Evolutionary conservation across 2,797 vertebrate species (phyloP), one percentile per base, ranked within the genome.

Genomic region (Capromys pilorides): DNA sequence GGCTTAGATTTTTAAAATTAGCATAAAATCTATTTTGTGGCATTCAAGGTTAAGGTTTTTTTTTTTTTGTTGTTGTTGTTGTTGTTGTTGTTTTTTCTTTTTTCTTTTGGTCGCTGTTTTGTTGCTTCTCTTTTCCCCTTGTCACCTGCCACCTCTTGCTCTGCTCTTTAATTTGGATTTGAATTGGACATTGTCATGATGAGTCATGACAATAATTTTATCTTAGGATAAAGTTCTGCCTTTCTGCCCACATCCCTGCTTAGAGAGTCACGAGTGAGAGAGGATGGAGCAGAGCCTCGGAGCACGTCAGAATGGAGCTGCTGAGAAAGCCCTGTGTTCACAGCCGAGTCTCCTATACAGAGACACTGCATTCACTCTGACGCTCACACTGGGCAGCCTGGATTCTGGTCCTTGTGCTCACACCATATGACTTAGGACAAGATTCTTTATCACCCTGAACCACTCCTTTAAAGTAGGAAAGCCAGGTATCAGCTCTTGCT

Each of bases 161-260:
- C 71, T 13, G n/a, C 2, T 64, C 62, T 39, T 90, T 78, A 51
- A 45, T 85, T 94, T 57, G 51, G 62, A 45, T 87, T 94, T 62
- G 59, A 91, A 51, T 22, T n/a, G 54, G 80, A 16, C n/a, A 67
- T 61, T 66, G 75, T 86, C 66, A 91, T 88, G 85, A 88, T 86
- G 73, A 93, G 62, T 95, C 69, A 84, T 45, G 45, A 4, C 45
- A 45, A 8, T 45, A 45, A 45, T 45, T 45, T 45, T 45, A 45
- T 94, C 41, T 87, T 59, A 78, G 51, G 78, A 59, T 79, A 89
- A 95, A 96, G 22, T 81, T 97, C 84, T 89, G 31, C 84, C 80
- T 89, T 91, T 95, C 51, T 90, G 36, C 3, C 62, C 71, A 57
- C 24, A 39, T 94, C 86, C 84, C 18, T 93, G 22, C 75, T 90